A percentile compares a stretch with the other conserved stretches of the same genome.
These are phyloP conservation scores for Dryocosmus kuriphilus DNA, from an alignment of 2,888 invertebrate genomes.

Conservation along the genomic window DNA sequence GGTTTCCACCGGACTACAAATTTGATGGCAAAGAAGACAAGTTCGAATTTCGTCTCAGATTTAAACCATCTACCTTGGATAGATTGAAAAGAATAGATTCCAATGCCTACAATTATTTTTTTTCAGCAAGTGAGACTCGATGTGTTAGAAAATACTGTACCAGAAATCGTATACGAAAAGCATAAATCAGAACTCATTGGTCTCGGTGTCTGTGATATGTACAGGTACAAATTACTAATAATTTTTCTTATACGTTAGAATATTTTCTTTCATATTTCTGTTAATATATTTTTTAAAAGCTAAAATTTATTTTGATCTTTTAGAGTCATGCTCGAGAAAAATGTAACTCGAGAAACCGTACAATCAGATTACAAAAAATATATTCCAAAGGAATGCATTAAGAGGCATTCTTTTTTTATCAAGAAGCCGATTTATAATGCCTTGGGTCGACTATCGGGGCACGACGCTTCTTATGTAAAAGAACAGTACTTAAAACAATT, in stretches of 20 bases:
- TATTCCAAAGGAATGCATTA: conserved; percentile 88
- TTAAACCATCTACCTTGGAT: conserved; percentile 84
- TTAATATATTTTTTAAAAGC: conserved; percentile 27
- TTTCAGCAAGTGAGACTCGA: conserved; percentile 91
- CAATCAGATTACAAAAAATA: conserved; percentile 90
- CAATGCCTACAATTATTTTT: conserved; percentile 89
- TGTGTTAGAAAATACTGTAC: conserved; percentile 88
- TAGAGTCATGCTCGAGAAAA: conserved; percentile 88
- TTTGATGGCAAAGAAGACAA: conserved; percentile 79
- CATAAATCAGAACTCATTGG: conserved; percentile 89
- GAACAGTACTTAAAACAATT: conserved; percentile 89
- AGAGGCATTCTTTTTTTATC: conserved; percentile 86
- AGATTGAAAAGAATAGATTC: conserved; percentile 84
- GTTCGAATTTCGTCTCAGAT: conserved; percentile 89
- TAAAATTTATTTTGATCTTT: conserved; percentile 65
- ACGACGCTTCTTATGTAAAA: conserved; percentile 86
- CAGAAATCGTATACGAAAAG: conserved; percentile 88
- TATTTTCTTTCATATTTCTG: conserved; percentile 15
- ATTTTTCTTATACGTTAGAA: conserved; percentile 10
- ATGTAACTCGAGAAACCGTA: conserved; percentile 83
- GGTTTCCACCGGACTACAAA: conserved; percentile 84
- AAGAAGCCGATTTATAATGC: conserved; percentile 87
- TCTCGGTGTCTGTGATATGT: conserved; percentile 93
- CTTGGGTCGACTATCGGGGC: conserved; percentile 81
- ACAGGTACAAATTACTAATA: conserved; percentile 69